Conservation (phyloP, 1,140 invertebrate genomes). For the Drosophila nigrodunni region DNA sequence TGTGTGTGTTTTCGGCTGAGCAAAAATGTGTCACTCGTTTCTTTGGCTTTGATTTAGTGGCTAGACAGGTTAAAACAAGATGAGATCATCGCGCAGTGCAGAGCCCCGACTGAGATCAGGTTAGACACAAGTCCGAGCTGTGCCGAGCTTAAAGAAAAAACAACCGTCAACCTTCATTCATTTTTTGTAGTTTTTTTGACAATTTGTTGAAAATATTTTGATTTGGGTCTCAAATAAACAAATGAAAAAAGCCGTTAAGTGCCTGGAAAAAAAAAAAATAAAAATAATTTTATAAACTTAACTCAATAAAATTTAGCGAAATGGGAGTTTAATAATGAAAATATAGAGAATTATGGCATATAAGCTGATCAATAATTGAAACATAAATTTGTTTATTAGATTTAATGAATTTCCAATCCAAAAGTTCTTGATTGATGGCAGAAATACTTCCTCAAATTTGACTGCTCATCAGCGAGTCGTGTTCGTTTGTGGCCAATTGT, state of each 20-base stretch:
- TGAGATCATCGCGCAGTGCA: conserved; percentile 67
- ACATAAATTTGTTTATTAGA: not conserved
- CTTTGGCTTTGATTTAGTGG: conserved; percentile 82
- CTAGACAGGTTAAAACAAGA: conserved; percentile 81
- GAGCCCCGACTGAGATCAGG: not conserved
- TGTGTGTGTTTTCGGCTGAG: conserved; percentile 45
- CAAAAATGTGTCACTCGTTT: conserved; percentile 78
- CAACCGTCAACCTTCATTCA: conserved; percentile 55
- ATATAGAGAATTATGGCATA: too few species aligned
- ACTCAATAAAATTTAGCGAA: not conserved
- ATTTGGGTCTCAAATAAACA: conserved; percentile 42
- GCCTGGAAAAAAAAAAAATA: conserved; percentile 19
- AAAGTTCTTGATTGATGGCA: not conserved
- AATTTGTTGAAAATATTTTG: conserved; percentile 70
- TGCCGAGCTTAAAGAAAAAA: conserved; percentile 30
- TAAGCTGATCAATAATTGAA: too few species aligned
- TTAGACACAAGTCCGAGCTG: conserved; percentile 20
- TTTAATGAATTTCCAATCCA: not conserved
- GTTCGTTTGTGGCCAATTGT: conserved; percentile 21
- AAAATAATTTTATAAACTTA: not conserved
- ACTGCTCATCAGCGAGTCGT: not conserved
- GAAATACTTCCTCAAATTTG: not conserved
- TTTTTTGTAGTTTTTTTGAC: conserved; percentile 60
- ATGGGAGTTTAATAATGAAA: not conserved
- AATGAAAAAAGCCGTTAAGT: conserved; percentile 35